Percentiles rank a stretch among this genome's conserved stretches.
Conservation (phyloP, 2,113 vertebrate genomes). For the Corythornis madagascariensis region DNA sequence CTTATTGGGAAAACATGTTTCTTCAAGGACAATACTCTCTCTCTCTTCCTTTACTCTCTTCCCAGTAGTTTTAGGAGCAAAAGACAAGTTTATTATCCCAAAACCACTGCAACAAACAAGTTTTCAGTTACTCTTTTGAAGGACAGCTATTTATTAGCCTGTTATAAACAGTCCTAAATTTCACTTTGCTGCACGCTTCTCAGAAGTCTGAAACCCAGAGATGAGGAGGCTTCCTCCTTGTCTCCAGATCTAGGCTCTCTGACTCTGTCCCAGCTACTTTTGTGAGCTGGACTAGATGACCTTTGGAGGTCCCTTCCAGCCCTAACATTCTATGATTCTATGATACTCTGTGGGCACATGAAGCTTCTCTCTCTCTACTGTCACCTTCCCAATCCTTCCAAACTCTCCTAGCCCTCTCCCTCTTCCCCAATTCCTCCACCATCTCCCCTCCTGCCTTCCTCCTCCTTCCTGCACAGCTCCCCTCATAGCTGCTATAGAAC, state of each 20-base stretch:
- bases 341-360: background rate
- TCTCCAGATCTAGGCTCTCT: background rate
- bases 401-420: background rate
- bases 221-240: background rate
- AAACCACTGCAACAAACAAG: background rate
- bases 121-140: background rate
- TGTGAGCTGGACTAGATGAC: no score
- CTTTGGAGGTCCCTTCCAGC: no score
- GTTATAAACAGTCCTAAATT: background rate
- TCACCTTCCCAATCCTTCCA: background rate
- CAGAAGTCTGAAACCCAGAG: background rate
- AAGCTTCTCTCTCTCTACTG: background rate
- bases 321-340: no score
- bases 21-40: slow-evolving; percentile 17
- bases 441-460: background rate
- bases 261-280: background rate
- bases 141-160: background rate
- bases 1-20: slow-evolving; percentile 18
- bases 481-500: background rate
- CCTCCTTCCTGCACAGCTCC: background rate
- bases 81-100: background rate
- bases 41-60: background rate
- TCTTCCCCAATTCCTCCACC: background rate
- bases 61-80: background rate
- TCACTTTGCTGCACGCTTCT: background rate